Base-by-base conservation (phyloP, 1,140 invertebrate species). In the Thereuonema tuberculata region DNA sequence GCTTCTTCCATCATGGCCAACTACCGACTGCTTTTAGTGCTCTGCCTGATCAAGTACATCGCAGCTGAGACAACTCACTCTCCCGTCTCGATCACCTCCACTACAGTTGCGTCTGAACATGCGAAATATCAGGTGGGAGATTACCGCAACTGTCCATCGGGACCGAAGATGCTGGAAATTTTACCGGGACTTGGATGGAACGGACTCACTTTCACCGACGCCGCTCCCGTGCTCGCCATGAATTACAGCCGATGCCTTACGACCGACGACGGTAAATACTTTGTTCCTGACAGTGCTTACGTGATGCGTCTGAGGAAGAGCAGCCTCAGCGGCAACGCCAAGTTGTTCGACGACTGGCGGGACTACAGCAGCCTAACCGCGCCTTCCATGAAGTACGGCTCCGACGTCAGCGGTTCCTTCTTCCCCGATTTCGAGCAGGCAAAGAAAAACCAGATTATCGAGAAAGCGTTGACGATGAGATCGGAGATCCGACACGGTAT, bases 171-270 rank as follows among this genome's bases (percentile, higher is more conserved):
- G 24, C 5, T 65, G 46, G 67, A 68, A 43, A 66, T 67, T 46
- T 46, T 69, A n/a, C 68, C 69, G 12, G 67, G 68, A 1, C 46
- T 55, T n/a, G 69, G 69, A 15, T 71, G 66, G 66, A 68, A 71
- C 55, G 68, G 68, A 48, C 58, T 71, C 0, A 55, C 61, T 2
- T 70, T 68, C 48, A 61, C 65, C 23, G 64, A 66, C 12, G 61
- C 61, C 25, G 65, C 65, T 1, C 47, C 53, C 26, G 66, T 71
- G 1, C 49, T 69, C 23, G 31, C n/a, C 12, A 62, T 61, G 47
- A 67, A 63, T 43, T 71, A 64, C 52, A 62, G 58, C 12, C 43
- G 56, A 24, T 71, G 69, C 54, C 53, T 62, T 48, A 58, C 60
- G 12, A 70, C 67, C 0, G 61, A 65, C 1, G 69, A 71, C 56